Base-by-base conservation (phyloP, 2,888 invertebrate species). In the Mesoligia furuncula region DNA sequence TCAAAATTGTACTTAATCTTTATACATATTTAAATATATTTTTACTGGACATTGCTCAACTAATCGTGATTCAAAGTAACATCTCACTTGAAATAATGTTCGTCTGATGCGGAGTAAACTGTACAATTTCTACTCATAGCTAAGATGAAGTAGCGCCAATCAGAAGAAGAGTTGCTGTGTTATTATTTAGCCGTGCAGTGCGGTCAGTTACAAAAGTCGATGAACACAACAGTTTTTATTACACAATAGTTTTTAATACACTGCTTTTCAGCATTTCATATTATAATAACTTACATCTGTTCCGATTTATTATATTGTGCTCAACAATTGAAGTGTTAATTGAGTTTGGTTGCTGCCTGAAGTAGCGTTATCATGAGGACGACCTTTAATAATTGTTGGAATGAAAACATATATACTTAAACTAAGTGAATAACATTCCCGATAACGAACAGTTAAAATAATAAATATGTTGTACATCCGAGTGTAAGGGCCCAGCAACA, bases 1-100 rank as follows among this genome's bases (percentile, higher is more conserved):
- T 94, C 94, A 91, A 90, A 92, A 88, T 86, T 92, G 93, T 94
- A 94, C 94, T 94, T 94, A 94, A 91, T 80, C 85, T 67, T 57
- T 39, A 45, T 27, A 54, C 7, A 64, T 71, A 64, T n/a, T 39
- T 57, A 64, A 45, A 39, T 73, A 51, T 73, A 67, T 70, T 24
- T 75, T 64, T 62, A 61, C 15, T 70, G 27, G 73, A 68, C 69
- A 51, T 81, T 71, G 84, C 87, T 87, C 87, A 87, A 87, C 81
- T 15, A 67, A 62, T 45, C 6, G 61, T 66, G 45, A 54, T 70
- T 62, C 1, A 45, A 68, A 27, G 11, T 57, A 59, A 62, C 45
- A 73, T 81, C 65, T 65, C 57, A 48, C 48, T 72, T 62, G n/a
- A 15, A 39, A 54, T 24, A 27, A 67, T 51, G 24, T 59, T 64